Conservation (phyloP, 2,113 vertebrate genomes). For the Muntiacus muntjak region DNA sequence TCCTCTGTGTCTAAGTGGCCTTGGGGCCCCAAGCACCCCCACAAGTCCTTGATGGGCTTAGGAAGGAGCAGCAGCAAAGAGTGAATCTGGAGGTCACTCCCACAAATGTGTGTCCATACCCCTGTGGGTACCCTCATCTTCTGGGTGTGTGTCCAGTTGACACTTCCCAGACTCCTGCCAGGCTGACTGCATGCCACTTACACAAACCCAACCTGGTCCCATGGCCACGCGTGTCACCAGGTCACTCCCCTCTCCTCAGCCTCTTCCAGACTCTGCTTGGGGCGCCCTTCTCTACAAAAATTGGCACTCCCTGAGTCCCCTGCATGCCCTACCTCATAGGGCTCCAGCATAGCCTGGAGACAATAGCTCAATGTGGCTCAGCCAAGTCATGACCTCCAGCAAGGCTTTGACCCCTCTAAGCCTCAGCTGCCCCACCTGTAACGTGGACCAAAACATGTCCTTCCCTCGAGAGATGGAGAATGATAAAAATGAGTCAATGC, state of each 20-base stretch:
- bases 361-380: neutral
- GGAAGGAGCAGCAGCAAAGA: neutral
- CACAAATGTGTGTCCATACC: rapidly evolving
- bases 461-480: neutral
- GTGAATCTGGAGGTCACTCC: neutral
- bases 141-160: neutral
- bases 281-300: neutral
- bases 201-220: neutral
- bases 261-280: neutral
- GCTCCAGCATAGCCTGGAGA: neutral
- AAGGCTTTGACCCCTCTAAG: neutral
- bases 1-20: neutral
- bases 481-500: neutral
- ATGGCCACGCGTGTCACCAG: rapidly evolving
- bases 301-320: neutral
- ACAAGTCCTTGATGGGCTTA: neutral
- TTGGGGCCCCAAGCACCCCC: neutral
- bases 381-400: too few relatives aligned
- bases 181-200: neutral
- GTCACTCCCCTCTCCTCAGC: neutral
- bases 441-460: neutral
- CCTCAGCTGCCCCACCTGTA: neutral
- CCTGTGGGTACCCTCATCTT: neutral
- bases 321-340: neutral
- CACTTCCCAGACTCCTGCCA: neutral